Conservation (phyloP, 2,797 vertebrate species). For the Crocidura indochinensis region DNA sequence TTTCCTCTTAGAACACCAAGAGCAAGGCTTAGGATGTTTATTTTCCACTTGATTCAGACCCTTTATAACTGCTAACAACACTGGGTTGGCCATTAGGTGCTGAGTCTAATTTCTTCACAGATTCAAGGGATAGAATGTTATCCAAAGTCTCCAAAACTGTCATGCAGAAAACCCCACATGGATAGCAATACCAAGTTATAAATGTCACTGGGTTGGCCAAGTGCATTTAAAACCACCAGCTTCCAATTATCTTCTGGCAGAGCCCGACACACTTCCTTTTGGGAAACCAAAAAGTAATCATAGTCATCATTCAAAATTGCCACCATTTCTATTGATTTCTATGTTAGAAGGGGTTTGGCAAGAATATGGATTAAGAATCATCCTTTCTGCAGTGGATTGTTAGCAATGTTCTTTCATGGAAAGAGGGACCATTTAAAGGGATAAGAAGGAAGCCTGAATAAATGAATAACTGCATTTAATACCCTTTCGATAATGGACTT, state of each 20-base stretch:
- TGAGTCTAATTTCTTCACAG: conserved; percentile 73
- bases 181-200: conserved; percentile 69
- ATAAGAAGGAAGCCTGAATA: conserved; percentile 36
- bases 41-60: conserved; percentile 67
- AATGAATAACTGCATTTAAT: neutral
- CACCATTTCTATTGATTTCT: conserved; percentile 72
- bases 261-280: conserved; percentile 69
- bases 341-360: conserved; percentile 30
- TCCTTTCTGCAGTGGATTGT: conserved; percentile 33
- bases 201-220: conserved; percentile 62
- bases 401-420: conserved; percentile 67
- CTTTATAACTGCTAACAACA: conserved; percentile 65
- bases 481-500: conserved; percentile 14
- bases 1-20: neutral
- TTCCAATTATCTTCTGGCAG: conserved; percentile 73
- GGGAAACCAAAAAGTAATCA: conserved; percentile 71
- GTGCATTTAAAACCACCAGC: conserved; percentile 68
- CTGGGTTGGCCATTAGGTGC: conserved; percentile 72
- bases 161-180: conserved; percentile 39
- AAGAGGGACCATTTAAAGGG: neutral
- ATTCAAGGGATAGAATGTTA: conserved; percentile 79
- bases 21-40: conserved; percentile 35
- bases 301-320: conserved; percentile 66
- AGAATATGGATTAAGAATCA: conserved; percentile 48
- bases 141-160: conserved; percentile 66